Evolutionary conservation across 35 echinoderm and acorn worm genomes (phyloP).

Genomic region (Apostichopus californicus): DNA sequence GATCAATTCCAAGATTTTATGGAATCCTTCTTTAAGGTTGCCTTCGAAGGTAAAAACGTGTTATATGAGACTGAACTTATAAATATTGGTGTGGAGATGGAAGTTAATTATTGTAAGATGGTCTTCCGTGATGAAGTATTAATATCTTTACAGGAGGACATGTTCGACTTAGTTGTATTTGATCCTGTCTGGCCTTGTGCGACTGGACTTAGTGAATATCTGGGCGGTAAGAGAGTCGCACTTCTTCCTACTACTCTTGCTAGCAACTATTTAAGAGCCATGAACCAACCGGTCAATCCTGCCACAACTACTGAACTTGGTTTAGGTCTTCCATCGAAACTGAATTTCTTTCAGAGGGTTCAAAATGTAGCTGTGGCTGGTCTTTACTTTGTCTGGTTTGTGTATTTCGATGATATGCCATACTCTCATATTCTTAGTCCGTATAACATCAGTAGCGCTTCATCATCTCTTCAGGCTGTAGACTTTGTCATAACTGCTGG

Average conservation of each 20-base stretch:
- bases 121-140: background rate
- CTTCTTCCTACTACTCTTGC: background rate
- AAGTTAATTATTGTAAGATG: background rate
- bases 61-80: background rate
- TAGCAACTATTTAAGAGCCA: background rate
- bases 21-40: background rate
- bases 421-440: background rate
- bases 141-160: background rate
- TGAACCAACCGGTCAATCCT: background rate
- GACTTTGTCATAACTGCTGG: background rate
- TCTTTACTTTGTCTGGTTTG: too few species aligned
- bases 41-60: background rate
- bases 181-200: constrained; percentile 14
- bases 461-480: background rate
- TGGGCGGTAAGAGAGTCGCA: background rate
- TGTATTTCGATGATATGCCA: background rate
- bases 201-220: background rate
- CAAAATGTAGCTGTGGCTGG: background rate
- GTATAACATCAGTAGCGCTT: background rate
- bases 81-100: background rate
- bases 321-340: background rate
- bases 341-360: constrained; percentile 4
- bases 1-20: background rate
- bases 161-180: constrained; percentile 6
- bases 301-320: background rate